Percentiles rank a stretch among this genome's conserved stretches.
These are phyloP conservation scores for Drosophila prostipennis DNA, from an alignment of 2,888 invertebrate species.

Conservation along the genomic window DNA sequence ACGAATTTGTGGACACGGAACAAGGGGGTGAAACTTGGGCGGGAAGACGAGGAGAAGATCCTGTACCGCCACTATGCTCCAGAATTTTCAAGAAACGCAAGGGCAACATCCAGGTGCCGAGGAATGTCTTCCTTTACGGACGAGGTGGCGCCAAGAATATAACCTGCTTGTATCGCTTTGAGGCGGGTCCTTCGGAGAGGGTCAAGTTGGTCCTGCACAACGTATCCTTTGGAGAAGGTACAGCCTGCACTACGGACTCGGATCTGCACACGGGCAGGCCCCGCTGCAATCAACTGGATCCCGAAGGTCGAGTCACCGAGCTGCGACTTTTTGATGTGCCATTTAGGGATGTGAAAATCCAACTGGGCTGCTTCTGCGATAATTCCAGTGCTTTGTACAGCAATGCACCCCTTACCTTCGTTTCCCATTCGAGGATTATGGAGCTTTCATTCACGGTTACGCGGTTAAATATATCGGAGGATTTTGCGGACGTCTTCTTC, in stretches of 20 bases:
- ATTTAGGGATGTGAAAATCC: slow-evolving; percentile 88
- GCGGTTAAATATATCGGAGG: slow-evolving; percentile 90
- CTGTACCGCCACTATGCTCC: slow-evolving; percentile 85
- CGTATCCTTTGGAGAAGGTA: slow-evolving; percentile 89
- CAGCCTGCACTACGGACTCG: slow-evolving; percentile 88
- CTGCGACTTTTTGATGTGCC: slow-evolving; percentile 88
- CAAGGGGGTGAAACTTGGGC: slow-evolving; percentile 89
- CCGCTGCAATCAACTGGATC: slow-evolving; percentile 85
- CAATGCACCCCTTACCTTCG: slow-evolving; percentile 87
- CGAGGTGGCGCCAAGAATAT: slow-evolving; percentile 91
- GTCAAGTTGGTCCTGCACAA: slow-evolving; percentile 89
- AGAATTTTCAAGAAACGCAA: slow-evolving; percentile 88
- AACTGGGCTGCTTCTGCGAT: slow-evolving; percentile 92
- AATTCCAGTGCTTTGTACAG: slow-evolving; percentile 87
- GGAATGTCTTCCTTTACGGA: slow-evolving; percentile 93
- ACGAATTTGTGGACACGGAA: slow-evolving; percentile 93
- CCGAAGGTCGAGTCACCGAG: slow-evolving; percentile 85
- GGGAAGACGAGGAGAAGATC: slow-evolving; percentile 84
- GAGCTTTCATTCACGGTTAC: slow-evolving; percentile 91
- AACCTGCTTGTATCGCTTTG: slow-evolving; percentile 91
- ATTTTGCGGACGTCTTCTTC: slow-evolving; percentile 92
- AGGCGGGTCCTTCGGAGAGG: slow-evolving; percentile 88
- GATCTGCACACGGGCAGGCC: slow-evolving; percentile 90
- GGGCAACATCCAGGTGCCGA: slow-evolving; percentile 88
- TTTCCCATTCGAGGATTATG: slow-evolving; percentile 88